Base-by-base conservation (phyloP, 1,140 invertebrate genomes). In the Lasioglossum albipes region DNA sequence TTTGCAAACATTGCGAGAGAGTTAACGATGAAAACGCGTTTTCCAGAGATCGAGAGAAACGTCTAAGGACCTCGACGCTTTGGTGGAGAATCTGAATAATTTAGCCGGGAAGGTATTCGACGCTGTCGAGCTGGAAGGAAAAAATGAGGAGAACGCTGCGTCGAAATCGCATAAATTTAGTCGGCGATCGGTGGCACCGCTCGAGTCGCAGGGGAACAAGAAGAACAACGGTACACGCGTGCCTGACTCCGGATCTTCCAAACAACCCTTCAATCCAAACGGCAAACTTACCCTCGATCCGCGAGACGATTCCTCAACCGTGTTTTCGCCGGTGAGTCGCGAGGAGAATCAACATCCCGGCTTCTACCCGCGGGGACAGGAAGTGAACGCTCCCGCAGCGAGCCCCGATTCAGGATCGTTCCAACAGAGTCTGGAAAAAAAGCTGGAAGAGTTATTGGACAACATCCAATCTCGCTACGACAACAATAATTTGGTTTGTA, bases 201-300 rank as follows among this genome's bases (percentile, higher is more conserved):
- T 7, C 1, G n/a, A 49, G 3, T 9, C 16, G 42, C 16, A 10
- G 18, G 42, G 6, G 42, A 16, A 45, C 36, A n/a, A 36, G 22
- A 20, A 12, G 22, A 45, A 0, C 12, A 20, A 6, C 27, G 5
- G 0, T 18, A 42, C 18, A 20, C 52, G 36, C 36, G 67, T 18
- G 9, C 18, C 22, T 16, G 66, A 77, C 36, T 61, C 66, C 41
- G 41, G 65, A 76, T 69, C 36, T 27, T 4, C 42, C 27, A 49
- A 61, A 42, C 68, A 52, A 64, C 27, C 45, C 22, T 41, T 27
- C 59, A 27, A 78, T 78, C 20, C 45, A 42, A 64, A 72, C 67
- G 67, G 52, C 45, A 64, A 78, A 78, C 76, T 52, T 72, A 72
- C 7, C 59, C 20, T 10, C 7, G 57, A 78, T 64, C 68, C 59